Base-by-base conservation (phyloP, 2,888 invertebrate genomes). In the Andrena praecox region DNA sequence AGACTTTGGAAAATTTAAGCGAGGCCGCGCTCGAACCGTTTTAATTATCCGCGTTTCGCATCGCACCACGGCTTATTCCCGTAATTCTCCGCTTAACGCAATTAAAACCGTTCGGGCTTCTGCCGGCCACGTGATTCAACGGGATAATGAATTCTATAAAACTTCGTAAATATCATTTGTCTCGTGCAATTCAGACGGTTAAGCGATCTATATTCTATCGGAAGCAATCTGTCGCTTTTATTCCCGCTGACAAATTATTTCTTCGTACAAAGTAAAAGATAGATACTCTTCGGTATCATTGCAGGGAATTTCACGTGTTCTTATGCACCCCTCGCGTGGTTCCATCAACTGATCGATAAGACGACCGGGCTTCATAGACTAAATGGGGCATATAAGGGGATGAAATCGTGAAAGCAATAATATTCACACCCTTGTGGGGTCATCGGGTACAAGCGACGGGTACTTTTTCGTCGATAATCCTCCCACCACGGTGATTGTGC, bases 391-490 rank as follows among this genome's bases (percentile, higher is more conserved):
- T 48, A 29, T 60, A 70, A 31, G 56, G 56, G 66, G 76, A 48
- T 56, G 80, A 74, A 85, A 83, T 87, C 80, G 83, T 77, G 72
- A 70, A 63, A 67, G 84, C 86, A 80, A 89, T 87, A 85, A 89
- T 87, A 83, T 89, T 85, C 86, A 75, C 85, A 82, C 74, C 50
- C 73, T 29, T 24, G 10, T 60, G 52, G 80, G 74, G 81, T 73
- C 77, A 79, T 69, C 76, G 77, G 56, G 82, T 77, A 67, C 69
- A 52, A 71, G 66, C 69, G 31, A 33, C n/a, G 68, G 62, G 70
- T 75, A 85, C 77, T 88, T 89, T 86, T 81, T 88, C 87, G 87
- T 88, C 89, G 87, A 89, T 89, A 89, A 89, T 88, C 89, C 88
- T 82, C 89, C 86, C 68, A 82, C 85, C 83, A 79, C 67, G 52